These are phyloP conservation scores for Drosophila auraria DNA, from an alignment of 1,140 invertebrate species.

Conservation along the genomic window DNA sequence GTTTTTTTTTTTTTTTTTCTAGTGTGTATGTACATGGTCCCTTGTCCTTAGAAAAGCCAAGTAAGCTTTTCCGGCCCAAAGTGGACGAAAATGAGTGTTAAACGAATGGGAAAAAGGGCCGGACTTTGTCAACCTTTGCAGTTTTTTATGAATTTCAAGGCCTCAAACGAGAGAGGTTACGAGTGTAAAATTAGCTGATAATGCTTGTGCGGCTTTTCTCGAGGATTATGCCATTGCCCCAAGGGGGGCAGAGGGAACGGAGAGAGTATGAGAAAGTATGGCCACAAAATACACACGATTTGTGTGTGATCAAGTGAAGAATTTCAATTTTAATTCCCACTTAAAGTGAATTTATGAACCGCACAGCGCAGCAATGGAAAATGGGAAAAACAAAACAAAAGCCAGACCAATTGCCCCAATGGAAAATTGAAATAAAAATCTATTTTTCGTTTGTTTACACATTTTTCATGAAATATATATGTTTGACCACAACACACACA, in stretches of 20 bases:
- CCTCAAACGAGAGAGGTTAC: slow-evolving; percentile 27
- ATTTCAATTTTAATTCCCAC: slow-evolving; percentile 41
- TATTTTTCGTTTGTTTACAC: slow-evolving; percentile 38
- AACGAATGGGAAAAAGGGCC: slow-evolving; percentile 2
- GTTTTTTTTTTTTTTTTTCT: not conserved
- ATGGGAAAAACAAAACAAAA: slow-evolving; percentile 8
- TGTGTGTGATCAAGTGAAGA: slow-evolving; percentile 5
- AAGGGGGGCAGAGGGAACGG: not conserved
- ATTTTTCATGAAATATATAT: slow-evolving; percentile 34
- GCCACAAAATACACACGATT: not conserved
- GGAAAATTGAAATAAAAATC: slow-evolving; percentile 26
- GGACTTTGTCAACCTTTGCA: slow-evolving; percentile 73
- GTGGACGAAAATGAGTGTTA: not conserved
- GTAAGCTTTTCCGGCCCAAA: slow-evolving; percentile 13
- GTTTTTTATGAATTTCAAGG: slow-evolving; percentile 67
- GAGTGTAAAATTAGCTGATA: slow-evolving; percentile 44
- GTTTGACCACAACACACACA: slow-evolving; percentile 15
- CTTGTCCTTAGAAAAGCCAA: slow-evolving; percentile 18
- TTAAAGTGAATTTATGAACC: slow-evolving; percentile 41
- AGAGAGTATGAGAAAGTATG: slow-evolving; percentile 8
- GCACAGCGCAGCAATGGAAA: not conserved
- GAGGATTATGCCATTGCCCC: slow-evolving; percentile 16
- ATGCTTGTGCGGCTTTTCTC: slow-evolving; percentile 34
- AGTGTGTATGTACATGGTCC: not conserved
- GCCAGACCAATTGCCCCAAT: slow-evolving; percentile 4